A percentile compares a stretch with the other conserved stretches of the same genome.
phyloP scores from a whole-genome alignment of 2,113 vertebrate genomes.

The Perca schrenkii region DNA sequence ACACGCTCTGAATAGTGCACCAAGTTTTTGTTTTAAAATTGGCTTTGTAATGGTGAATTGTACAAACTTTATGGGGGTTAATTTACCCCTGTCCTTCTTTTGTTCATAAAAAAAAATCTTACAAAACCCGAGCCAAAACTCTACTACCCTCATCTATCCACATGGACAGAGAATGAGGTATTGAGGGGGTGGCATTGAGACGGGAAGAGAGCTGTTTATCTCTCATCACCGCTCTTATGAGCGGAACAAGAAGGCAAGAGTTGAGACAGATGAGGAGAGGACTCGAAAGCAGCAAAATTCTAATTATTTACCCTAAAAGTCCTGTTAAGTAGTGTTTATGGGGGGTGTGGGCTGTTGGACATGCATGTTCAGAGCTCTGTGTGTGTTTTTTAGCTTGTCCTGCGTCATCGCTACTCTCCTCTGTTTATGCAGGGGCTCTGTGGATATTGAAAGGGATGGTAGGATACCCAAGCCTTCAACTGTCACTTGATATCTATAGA shows the following conservation, averaged over 20 bases:
- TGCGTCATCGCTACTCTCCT: constrained; percentile 65
- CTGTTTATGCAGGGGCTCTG: constrained; percentile 67
- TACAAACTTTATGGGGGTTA: not conserved
- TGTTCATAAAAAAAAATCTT: not conserved
- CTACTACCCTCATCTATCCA: constrained; percentile 11
- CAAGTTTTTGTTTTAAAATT: constrained; percentile 31
- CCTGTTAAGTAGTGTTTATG: constrained; percentile 35
- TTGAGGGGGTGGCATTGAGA: constrained; percentile 3
- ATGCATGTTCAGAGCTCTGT: constrained; percentile 29
- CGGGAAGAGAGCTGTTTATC: constrained; percentile 58
- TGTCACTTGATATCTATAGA: constrained; percentile 66
- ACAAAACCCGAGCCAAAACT: constrained; percentile 26
- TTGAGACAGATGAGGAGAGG: constrained; percentile 15
- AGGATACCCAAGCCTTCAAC: constrained; percentile 52
- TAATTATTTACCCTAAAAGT: constrained; percentile 60
- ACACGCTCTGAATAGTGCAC: constrained; percentile 41
- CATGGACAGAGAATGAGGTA: constrained; percentile 26
- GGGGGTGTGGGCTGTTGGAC: constrained; percentile 7
- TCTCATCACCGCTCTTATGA: constrained; percentile 42
- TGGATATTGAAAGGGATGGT: constrained; percentile 43
- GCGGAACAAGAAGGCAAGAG: constrained; percentile 18
- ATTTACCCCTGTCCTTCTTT: constrained; percentile 2
- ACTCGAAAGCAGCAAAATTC: constrained; percentile 29
- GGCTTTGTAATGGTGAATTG: constrained; percentile 22
- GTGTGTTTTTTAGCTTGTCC: constrained; percentile 48